Evolutionary conservation across 2,888 invertebrate genomes (phyloP).

Genomic region (Quadroppia sp.): DNA sequence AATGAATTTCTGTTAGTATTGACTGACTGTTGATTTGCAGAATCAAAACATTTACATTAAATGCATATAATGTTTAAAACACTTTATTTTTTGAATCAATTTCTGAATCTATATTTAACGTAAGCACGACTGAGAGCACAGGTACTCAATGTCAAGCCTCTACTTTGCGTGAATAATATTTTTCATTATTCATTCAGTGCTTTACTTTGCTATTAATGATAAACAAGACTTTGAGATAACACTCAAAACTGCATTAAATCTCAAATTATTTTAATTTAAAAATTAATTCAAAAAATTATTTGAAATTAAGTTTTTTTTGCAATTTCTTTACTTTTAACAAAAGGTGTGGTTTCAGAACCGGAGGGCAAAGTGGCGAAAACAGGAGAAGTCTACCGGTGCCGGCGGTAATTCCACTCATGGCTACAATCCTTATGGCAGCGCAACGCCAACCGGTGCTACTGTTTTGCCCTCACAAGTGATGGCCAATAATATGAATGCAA

Average conservation of each 20-base stretch:
- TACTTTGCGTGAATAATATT: background rate
- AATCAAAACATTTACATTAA: background rate
- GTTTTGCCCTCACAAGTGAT: constrained; percentile 41
- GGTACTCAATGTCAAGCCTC: background rate
- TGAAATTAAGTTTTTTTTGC: no score
- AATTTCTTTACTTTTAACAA: background rate
- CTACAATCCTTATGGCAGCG: constrained; percentile 46
- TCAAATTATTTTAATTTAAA: background rate
- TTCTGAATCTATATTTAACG: background rate
- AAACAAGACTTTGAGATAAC: background rate
- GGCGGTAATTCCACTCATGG: constrained; percentile 44
- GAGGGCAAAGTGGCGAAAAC: constrained; percentile 53
- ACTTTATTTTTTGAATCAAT: background rate
- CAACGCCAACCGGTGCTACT: constrained; percentile 19
- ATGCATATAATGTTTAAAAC: background rate
- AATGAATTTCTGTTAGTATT: background rate
- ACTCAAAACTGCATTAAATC: constrained; percentile 11
- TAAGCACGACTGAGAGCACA: background rate
- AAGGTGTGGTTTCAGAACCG: constrained; percentile 50
- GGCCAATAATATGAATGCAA: constrained; percentile 37
- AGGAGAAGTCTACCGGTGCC: constrained; percentile 47
- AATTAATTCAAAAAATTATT: no score
- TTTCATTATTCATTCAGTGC: background rate
- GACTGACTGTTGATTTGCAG: background rate
- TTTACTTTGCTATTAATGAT: constrained; percentile 26